Conservation (phyloP, 2,113 vertebrate species). For the Cettia cetti region DNA sequence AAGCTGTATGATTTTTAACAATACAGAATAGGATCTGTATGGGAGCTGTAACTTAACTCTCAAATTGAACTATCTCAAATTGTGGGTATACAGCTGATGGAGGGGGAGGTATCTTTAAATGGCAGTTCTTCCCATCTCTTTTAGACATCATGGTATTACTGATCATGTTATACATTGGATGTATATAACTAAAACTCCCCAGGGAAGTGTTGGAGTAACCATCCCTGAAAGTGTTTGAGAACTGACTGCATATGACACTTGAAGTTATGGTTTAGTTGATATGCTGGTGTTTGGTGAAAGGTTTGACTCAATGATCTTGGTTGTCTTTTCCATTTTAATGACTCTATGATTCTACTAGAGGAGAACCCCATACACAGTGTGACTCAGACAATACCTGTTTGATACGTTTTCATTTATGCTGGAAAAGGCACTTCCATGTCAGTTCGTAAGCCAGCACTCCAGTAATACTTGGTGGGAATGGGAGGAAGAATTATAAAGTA, state of each 20-base stretch:
- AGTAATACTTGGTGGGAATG: background rate
- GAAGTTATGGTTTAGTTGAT: background rate
- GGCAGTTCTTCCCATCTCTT: background rate
- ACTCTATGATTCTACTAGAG: background rate
- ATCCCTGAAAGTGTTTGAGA: background rate
- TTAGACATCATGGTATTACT: background rate
- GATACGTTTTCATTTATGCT: background rate
- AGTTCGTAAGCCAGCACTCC: background rate
- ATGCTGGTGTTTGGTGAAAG: background rate
- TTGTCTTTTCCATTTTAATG: background rate
- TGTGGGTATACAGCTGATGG: background rate
- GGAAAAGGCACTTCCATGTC: background rate
- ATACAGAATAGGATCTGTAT: background rate
- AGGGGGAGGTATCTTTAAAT: background rate
- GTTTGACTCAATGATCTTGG: background rate
- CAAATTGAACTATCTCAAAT: background rate
- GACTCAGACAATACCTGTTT: background rate
- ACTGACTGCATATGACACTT: background rate
- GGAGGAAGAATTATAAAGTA: background rate
- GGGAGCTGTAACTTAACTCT: background rate
- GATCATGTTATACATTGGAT: background rate
- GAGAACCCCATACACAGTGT: fast-evolving
- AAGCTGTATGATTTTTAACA: background rate
- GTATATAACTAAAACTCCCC: background rate
- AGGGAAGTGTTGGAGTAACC: background rate